Evolutionary conservation across 2,888 invertebrate species (phyloP).

Genomic region (Mesorhabditis sp.): DNA sequence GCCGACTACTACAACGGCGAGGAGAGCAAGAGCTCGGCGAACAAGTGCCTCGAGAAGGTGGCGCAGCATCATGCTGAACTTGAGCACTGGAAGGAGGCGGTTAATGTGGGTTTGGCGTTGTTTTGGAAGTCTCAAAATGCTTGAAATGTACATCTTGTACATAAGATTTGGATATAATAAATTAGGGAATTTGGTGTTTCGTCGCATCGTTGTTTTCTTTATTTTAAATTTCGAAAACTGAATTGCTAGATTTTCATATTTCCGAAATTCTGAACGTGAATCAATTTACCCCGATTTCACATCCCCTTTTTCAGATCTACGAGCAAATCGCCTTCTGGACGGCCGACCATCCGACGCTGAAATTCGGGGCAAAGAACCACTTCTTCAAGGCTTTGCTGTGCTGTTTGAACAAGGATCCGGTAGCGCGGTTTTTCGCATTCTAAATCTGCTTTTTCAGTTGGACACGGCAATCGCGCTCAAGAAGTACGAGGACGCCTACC

Average conservation of each 20-base stretch:
- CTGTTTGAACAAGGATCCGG: constrained; percentile 87
- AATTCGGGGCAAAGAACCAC: constrained; percentile 97
- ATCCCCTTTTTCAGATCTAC: constrained; percentile 16
- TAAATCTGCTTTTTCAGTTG: constrained; percentile 35
- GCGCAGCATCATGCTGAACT: constrained; percentile 87
- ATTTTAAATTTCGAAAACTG: too few relatives aligned
- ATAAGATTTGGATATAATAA: too few relatives aligned
- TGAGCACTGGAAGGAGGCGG: constrained; percentile 93
- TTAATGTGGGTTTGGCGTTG: constrained; percentile 66
- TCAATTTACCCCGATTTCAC: not conserved
- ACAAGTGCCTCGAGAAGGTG: constrained; percentile 94
- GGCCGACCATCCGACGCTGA: constrained; percentile 87
- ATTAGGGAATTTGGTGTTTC: too few relatives aligned
- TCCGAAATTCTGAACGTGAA: not conserved
- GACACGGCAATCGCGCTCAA: constrained; percentile 74
- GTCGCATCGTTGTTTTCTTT: too few relatives aligned
- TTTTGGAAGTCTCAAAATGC: not conserved
- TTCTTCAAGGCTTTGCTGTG: constrained; percentile 94
- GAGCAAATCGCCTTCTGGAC: constrained; percentile 63
- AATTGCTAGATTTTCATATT: too few relatives aligned
- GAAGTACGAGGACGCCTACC: constrained; percentile 87
- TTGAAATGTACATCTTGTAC: too few relatives aligned
- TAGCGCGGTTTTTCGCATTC: constrained; percentile 64
- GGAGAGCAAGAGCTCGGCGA: constrained; percentile 94
- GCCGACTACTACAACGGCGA: constrained; percentile 97